Percentiles rank a stretch among this genome's conserved stretches.
These are phyloP conservation scores for Epistrophella euchroma DNA, from an alignment of 2,888 invertebrate species.

Conservation along the genomic window DNA sequence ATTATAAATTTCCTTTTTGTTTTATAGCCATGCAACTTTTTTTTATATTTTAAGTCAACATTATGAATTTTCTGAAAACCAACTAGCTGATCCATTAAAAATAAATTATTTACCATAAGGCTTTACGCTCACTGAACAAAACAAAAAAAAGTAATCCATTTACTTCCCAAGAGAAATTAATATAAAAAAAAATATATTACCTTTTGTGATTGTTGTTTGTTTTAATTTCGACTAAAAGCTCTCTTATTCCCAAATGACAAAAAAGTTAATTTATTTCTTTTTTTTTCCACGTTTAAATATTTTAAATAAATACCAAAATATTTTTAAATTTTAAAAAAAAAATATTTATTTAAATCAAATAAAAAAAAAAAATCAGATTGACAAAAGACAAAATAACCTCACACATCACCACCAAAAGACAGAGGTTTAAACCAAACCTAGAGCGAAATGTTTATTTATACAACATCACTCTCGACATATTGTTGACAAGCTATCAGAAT, in stretches of 20 bases:
- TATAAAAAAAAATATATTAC: not conserved
- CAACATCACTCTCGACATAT: not conserved
- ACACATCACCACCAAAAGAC: not conserved
- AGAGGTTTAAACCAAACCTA: not conserved
- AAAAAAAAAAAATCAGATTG: not conserved
- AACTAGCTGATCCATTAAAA: not conserved
- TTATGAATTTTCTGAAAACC: no score
- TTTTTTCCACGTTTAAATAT: not conserved
- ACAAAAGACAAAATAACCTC: not conserved
- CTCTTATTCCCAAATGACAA: not conserved
- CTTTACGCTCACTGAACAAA: not conserved
- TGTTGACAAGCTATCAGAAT: not conserved
- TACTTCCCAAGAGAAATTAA: not conserved
- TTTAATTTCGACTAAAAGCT: slow-evolving; percentile 1
- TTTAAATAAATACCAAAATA: no score
- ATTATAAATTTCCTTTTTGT: no score
- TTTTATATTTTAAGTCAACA: no score
- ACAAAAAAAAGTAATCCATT: not conserved
- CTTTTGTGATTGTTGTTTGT: not conserved
- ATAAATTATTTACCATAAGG: not conserved
- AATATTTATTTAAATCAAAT: not conserved
- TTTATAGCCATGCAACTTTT: no score
- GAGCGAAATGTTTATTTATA: not conserved
- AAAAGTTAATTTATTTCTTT: not conserved
- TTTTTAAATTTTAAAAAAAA: not conserved